A percentile compares a stretch with the other conserved stretches of the same genome.
Evolutionary conservation across 2,797 vertebrate genomes (phyloP).

Genomic region (Rhynchonycteris naso): DNA sequence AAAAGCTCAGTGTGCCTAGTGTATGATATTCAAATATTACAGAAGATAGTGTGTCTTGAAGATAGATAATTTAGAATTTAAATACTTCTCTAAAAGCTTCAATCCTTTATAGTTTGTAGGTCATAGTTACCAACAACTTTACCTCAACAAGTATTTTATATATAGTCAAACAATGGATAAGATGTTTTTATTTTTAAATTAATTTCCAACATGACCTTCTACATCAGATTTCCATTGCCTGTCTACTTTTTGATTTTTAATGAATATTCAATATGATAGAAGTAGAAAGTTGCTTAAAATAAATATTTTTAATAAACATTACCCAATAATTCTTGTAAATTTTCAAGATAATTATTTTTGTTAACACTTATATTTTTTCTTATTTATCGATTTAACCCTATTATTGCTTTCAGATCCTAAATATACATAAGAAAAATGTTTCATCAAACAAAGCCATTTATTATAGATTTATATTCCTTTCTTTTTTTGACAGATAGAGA

Average conservation of each 20-base stretch:
- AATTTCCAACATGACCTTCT: neutral
- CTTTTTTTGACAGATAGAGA: too few relatives aligned
- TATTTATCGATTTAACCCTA: neutral
- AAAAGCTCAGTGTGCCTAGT: neutral
- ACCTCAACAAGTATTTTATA: neutral
- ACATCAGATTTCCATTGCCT: neutral
- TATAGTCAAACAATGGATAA: neutral
- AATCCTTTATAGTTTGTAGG: neutral
- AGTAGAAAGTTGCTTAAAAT: slow-evolving; percentile 3
- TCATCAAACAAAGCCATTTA: neutral
- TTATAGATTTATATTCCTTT: neutral
- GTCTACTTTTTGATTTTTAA: neutral
- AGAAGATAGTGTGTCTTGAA: neutral
- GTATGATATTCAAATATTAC: neutral
- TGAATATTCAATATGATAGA: neutral
- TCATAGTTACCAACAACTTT: neutral
- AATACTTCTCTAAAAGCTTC: neutral
- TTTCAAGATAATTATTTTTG: neutral
- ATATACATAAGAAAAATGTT: neutral
- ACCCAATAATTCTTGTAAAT: neutral
- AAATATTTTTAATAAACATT: neutral
- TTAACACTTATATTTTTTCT: neutral
- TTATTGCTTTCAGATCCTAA: neutral
- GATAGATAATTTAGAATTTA: neutral
- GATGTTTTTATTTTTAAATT: slow-evolving; percentile 1